phyloP scores from a whole-genome alignment of 2,113 vertebrate species.

The Pomatorhinus ruficollis region DNA sequence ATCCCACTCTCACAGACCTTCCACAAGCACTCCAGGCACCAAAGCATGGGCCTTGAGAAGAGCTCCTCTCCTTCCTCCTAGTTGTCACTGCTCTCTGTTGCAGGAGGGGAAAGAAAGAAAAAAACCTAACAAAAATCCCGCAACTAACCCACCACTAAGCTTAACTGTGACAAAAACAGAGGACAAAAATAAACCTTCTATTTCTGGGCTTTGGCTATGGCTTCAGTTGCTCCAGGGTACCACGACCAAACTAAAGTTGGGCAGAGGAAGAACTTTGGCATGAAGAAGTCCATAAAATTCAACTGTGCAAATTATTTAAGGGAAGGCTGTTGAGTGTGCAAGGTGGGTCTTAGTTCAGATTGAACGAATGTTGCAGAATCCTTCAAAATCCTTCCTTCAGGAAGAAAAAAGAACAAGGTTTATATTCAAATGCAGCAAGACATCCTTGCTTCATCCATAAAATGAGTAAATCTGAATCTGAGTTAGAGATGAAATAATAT shows the following conservation, averaged over 20 bases:
- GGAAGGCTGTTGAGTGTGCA: rapidly evolving
- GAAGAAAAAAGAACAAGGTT: background rate
- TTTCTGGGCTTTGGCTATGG: background rate
- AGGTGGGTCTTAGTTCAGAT: background rate
- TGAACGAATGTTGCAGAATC: background rate
- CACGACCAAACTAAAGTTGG: background rate
- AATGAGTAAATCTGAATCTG: background rate
- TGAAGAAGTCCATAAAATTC: background rate
- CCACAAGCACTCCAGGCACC: background rate
- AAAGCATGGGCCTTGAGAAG: background rate
- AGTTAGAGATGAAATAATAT: background rate
- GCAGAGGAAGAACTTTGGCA: background rate
- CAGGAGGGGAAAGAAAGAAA: rapidly evolving
- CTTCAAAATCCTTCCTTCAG: background rate
- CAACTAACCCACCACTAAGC: background rate
- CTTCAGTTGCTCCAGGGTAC: background rate
- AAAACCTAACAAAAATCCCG: background rate
- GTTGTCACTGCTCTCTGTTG: background rate
- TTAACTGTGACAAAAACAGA: background rate
- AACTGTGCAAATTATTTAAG: background rate
- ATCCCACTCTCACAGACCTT: background rate
- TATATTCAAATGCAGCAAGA: background rate
- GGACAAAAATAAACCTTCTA: background rate
- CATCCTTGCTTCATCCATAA: background rate
- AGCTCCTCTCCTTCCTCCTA: background rate